Percentiles rank a stretch among this genome's conserved stretches.
phyloP scores from a whole-genome alignment of 1,140 invertebrate genomes.

The Pteromalus puparum region DNA sequence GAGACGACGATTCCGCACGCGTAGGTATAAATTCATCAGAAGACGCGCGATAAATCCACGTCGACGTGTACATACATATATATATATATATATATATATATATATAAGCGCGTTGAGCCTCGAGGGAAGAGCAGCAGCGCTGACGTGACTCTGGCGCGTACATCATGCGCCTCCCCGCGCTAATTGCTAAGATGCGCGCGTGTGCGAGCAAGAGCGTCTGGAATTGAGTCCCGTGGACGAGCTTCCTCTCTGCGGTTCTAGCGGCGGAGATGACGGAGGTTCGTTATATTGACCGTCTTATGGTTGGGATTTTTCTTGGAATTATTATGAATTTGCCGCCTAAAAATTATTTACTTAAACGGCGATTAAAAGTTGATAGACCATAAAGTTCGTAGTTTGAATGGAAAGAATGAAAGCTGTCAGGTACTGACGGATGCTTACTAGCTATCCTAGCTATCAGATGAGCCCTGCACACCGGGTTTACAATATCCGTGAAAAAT shows the following conservation, averaged over 20 bases:
- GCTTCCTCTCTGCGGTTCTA: not conserved
- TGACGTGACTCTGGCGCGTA: not conserved
- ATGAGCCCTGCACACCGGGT: too few relatives aligned
- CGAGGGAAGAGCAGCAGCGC: not conserved
- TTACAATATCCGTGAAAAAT: not conserved
- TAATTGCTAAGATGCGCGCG: conserved; percentile 3
- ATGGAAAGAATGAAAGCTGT: too few relatives aligned
- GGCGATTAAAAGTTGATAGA: not conserved
- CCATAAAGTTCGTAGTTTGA: too few relatives aligned
- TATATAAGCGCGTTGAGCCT: not conserved
- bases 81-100: too few relatives aligned
- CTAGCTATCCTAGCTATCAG: too few relatives aligned
- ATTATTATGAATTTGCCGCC: not conserved
- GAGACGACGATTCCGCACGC: not conserved
- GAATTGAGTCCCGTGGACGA: not conserved
- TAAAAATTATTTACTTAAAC: not conserved
- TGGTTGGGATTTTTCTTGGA: not conserved
- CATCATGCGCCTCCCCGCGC: not conserved
- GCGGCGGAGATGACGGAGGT: too few relatives aligned
- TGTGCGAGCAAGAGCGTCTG: not conserved
- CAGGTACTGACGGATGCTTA: too few relatives aligned
- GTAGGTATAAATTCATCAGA: not conserved
- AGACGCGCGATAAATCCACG: conserved; percentile 25
- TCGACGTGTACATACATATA: not conserved
- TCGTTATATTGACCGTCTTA: not conserved